Conservation (phyloP, 2,888 invertebrate species). For the Unio pictorum region DNA sequence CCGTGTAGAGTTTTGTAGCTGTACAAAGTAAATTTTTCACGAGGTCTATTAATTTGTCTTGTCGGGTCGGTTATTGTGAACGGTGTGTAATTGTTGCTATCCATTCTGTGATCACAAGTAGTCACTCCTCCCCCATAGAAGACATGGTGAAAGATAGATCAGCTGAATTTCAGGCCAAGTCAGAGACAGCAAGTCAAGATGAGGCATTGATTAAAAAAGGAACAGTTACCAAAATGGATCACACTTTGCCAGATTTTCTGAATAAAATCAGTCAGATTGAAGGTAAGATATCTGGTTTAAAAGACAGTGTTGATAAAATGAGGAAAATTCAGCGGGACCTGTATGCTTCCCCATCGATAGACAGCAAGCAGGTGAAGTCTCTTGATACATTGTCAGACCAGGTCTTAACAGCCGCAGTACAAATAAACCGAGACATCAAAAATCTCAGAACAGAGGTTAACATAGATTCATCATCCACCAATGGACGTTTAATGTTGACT, state of each 20-base stretch:
- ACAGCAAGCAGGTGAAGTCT: constrained; percentile 39
- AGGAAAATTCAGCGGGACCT: constrained; percentile 51
- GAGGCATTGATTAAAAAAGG: not conserved
- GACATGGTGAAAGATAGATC: constrained; percentile 54
- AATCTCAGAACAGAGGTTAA: constrained; percentile 20
- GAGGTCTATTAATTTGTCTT: no score
- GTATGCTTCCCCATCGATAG: constrained; percentile 44
- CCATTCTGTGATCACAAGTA: no score
- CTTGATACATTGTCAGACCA: constrained; percentile 48
- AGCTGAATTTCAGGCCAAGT: constrained; percentile 46
- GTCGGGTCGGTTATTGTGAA: no score
- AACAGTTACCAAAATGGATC: no score
- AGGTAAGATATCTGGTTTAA: constrained; percentile 35
- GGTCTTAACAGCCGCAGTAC: constrained; percentile 34
- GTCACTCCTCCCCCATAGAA: no score
- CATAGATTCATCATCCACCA: constrained; percentile 17
- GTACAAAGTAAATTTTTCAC: no score
- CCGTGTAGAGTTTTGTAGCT: no score
- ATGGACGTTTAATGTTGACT: constrained; percentile 26
- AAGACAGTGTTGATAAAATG: constrained; percentile 44
- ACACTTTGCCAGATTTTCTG: constrained; percentile 11
- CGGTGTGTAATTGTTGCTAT: no score
- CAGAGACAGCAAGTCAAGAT: constrained; percentile 27
- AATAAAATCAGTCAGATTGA: constrained; percentile 44
- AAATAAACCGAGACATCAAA: constrained; percentile 45